These are phyloP conservation scores for Microcebus murinus DNA, from an alignment of 2,113 vertebrate genomes.

Conservation along the genomic window DNA sequence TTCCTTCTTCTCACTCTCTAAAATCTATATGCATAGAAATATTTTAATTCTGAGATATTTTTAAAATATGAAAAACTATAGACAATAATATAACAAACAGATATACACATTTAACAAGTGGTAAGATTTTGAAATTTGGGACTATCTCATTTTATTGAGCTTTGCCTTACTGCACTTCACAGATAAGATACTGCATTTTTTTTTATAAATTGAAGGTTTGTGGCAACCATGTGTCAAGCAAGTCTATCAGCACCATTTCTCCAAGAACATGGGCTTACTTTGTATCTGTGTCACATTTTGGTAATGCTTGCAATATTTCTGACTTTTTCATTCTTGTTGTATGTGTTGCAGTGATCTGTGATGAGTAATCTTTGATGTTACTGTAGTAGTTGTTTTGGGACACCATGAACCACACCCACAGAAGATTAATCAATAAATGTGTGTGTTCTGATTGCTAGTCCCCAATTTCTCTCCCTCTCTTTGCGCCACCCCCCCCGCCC, in stretches of 20 bases:
- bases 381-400: background rate
- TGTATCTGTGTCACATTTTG: background rate
- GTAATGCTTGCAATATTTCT: background rate
- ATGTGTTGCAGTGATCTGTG: background rate
- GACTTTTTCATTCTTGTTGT: background rate
- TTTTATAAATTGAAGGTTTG: background rate
- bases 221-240: background rate
- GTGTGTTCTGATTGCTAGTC: background rate
- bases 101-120: background rate
- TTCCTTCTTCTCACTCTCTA: background rate
- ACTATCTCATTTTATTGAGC: background rate
- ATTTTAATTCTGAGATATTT: background rate
- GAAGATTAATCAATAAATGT: background rate
- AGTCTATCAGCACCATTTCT: background rate
- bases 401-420: background rate
- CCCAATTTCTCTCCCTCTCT: background rate
- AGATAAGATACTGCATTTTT: background rate
- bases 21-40: background rate
- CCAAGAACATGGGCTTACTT: background rate
- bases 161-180: background rate
- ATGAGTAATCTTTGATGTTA: background rate
- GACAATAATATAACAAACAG: background rate
- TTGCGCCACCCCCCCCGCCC: background rate
- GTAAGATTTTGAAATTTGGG: background rate
- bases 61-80: background rate